Evolutionary conservation across 1,140 invertebrate species (phyloP), one percentile per base, ranked within the genome.

Genomic region (Neotoxoptera formosana): DNA sequence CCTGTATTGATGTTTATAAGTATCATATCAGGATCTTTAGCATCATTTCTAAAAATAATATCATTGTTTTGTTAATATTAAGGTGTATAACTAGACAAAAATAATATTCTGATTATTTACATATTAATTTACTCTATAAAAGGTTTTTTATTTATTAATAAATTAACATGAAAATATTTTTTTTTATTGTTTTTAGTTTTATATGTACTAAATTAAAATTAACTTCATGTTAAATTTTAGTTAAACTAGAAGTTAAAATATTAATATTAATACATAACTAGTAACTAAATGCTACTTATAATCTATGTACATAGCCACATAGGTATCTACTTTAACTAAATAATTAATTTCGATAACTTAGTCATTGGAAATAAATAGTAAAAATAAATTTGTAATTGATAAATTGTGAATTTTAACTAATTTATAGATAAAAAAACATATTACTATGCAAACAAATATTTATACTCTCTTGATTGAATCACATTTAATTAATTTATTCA

Each of bases 1-100:
- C 89, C 89, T 48, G 90, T 92, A 41, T 83, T 83, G 9, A 92
- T 92, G 47, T 92, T 92, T 81, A 92, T 92, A 9, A 92, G 60
- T 81, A 92, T 92, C 76, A 92, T 81, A 92, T 92, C 76, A 17
- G 90, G 90, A 51, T 92, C 90, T 92, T 92, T 92, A 48, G 90
- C 90, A 14, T 83, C 67, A 83, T 92, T 83, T 92, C 90, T 92
- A 51, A 41, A 67, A 67, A 90, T 17, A 47, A 86, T 6, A 41
- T 34, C 41, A 51, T 34, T n/a, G n/a, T 67, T 1, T 67, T 14
- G 60, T 67, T 1, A 84, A 45, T 84, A 45, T 2, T 83, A 76
- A 76, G 1, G n/a, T 60, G 8, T 30, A 60, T 30, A 11, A 60
- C 25, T 30, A 23, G 8, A 60, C 56, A 67, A 67, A 30, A 60